Evolutionary conservation across 2,888 invertebrate species (phyloP), one percentile per base, ranked within the genome.

Genomic region (Acleris emargana): DNA sequence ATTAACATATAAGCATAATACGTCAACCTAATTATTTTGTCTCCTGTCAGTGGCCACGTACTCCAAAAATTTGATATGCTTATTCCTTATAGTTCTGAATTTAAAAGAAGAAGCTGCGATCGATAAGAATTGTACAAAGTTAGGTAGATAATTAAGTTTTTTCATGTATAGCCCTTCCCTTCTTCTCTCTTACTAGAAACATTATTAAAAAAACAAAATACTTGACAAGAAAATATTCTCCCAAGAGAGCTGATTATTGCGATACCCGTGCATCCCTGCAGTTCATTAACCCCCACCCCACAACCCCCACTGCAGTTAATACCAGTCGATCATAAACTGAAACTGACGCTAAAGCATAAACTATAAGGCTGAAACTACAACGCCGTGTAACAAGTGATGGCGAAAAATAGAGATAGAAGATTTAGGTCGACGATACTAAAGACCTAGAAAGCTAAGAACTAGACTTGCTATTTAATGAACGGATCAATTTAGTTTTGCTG

Each of bases 201-300:
- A 28, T 1, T 28, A 28, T 28, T 28, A 28, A 7, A 28, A 28
- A 28, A 6, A 25, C 0, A 5, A 32, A 45, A 53, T 38, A 13
- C 32, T 38, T 7, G 11, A 11, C 25, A 22, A 42, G 18, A 47
- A 52, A 52, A 28, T 28, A 11, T 49, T 25, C 20, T 28, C 47
- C 13, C 51, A 22, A 42, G 22, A 32, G 63, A 69, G 71, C 68
- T 70, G 80, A 89, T 87, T 83, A 84, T 84, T 82, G 81, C 79
- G 77, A 78, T 77, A 81, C 80, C 81, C 80, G 81, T 76, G 76
- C 80, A 76, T 83, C 88, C 81, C 83, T 74, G 78, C 73, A 81
- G 83, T 88, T 89, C 88, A 89, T 89, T 89, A 87, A 84, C 86
- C 87, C 71, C 74, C 62, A 71, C 70, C 79, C 72, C 67, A 73